Evolutionary conservation across 2,888 invertebrate genomes (phyloP).

Genomic region (Mesorhabditis spiculigera): DNA sequence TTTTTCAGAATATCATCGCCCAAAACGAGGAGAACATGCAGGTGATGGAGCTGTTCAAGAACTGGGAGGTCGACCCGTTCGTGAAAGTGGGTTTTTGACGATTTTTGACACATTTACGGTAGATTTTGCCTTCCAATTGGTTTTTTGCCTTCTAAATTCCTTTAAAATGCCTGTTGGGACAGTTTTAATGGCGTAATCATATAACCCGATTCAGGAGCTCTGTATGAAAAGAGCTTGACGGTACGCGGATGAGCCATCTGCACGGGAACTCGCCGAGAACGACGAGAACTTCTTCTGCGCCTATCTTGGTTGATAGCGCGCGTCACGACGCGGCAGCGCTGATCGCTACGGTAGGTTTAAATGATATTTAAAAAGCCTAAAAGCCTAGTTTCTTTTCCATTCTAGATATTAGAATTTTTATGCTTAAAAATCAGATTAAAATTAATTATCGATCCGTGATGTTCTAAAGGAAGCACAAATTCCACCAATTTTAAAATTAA

Average conservation of each 20-base stretch:
- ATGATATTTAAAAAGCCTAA: too few relatives aligned
- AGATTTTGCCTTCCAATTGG: not conserved
- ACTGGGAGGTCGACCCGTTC: conserved; percentile 48
- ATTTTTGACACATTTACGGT: too few relatives aligned
- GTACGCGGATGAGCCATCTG: not conserved
- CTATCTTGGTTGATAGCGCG: too few relatives aligned
- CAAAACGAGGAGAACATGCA: conserved; percentile 58
- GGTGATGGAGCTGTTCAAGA: conserved; percentile 54
- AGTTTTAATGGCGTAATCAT: not conserved
- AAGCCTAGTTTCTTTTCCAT: too few relatives aligned
- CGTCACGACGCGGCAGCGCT: too few relatives aligned
- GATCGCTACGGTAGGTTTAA: too few relatives aligned
- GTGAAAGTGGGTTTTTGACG: conserved; percentile 24
- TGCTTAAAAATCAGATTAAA: too few relatives aligned
- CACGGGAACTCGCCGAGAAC: not conserved
- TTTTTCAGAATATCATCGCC: conserved; percentile 54
- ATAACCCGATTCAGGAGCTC: conserved; percentile 13
- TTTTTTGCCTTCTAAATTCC: not conserved
- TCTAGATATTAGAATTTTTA: too few relatives aligned
- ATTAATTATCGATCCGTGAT: too few relatives aligned
- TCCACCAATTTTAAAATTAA: too few relatives aligned
- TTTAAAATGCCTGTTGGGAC: too few relatives aligned
- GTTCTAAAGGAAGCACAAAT: too few relatives aligned
- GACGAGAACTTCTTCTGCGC: conserved; percentile 3
- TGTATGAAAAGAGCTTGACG: conserved; percentile 29